A percentile compares a stretch with the other conserved stretches of the same genome.
These are phyloP conservation scores for Latrodectus geometricus DNA, from an alignment of 1,140 invertebrate species.

Conservation along the genomic window DNA sequence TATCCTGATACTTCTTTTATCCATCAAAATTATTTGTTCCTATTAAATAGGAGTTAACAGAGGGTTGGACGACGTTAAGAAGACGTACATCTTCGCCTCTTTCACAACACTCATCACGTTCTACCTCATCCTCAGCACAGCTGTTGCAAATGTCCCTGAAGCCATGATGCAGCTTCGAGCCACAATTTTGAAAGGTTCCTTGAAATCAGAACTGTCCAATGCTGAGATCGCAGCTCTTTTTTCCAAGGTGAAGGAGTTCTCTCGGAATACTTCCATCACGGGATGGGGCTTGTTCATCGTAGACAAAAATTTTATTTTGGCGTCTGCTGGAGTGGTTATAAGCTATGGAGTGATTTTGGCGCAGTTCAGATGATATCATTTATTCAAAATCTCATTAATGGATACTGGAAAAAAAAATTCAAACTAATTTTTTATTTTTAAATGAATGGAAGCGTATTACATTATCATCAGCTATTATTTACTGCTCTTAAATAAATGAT, in stretches of 20 bases:
- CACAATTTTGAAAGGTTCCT: not conserved
- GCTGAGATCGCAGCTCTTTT: not conserved
- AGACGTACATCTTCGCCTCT: not conserved
- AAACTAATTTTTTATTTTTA: too few species aligned
- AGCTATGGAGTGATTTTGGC: conserved; percentile 19
- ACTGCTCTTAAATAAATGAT: too few species aligned
- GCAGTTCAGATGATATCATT: not conserved
- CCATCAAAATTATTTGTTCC: not conserved
- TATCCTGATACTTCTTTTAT: too few species aligned
- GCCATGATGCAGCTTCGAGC: not conserved
- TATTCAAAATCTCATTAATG: too few species aligned
- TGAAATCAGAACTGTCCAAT: not conserved
- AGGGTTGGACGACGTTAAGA: conserved; percentile 4
- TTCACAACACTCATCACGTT: not conserved
- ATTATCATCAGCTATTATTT: too few species aligned
- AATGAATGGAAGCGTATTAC: too few species aligned
- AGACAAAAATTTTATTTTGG: conserved; percentile 15
- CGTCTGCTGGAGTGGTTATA: conserved; percentile 4
- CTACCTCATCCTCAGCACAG: not conserved
- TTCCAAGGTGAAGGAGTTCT: not conserved
- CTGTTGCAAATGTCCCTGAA: not conserved
- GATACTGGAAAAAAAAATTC: too few species aligned
- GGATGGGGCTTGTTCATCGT: conserved; percentile 27
- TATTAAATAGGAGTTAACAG: not conserved
- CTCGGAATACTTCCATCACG: not conserved